Percentiles rank a stretch among this genome's conserved stretches.
These are phyloP conservation scores for Trogon surrucura DNA, from an alignment of 2,113 vertebrate species.

Conservation along the genomic window DNA sequence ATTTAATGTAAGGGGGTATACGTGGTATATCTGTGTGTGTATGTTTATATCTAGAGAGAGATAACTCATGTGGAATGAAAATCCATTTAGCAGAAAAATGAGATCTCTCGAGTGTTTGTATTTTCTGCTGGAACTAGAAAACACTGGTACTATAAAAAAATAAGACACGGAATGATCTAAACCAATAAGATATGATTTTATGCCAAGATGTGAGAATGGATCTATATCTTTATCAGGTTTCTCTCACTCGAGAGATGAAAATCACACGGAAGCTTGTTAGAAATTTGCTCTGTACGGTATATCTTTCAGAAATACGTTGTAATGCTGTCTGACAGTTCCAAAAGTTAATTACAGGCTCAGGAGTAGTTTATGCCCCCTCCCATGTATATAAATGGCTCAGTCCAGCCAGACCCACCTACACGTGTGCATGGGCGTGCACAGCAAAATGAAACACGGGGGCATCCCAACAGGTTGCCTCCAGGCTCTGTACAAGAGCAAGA, in stretches of 20 bases:
- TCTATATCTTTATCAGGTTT: slow-evolving; percentile 76
- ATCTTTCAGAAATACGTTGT: slow-evolving; percentile 68
- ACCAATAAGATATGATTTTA: slow-evolving; percentile 74
- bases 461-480: neutral
- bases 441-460: neutral
- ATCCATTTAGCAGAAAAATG: slow-evolving; percentile 73
- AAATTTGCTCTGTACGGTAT: slow-evolving; percentile 44
- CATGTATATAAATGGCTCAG: neutral
- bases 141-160: slow-evolving; percentile 61
- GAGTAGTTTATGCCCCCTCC: neutral
- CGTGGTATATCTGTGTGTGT: slow-evolving; percentile 47
- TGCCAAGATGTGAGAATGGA: slow-evolving; percentile 68
- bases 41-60: slow-evolving; percentile 59
- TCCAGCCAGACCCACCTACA: neutral
- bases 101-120: slow-evolving; percentile 66
- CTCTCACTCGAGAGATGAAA: slow-evolving; percentile 69
- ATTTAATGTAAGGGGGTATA: slow-evolving; percentile 58
- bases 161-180: slow-evolving; percentile 62
- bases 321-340: slow-evolving; percentile 60
- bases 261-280: slow-evolving; percentile 72
- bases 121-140: slow-evolving; percentile 70
- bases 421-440: fast-evolving
- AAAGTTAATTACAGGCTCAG: slow-evolving; percentile 55
- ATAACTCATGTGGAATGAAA: slow-evolving; percentile 65
- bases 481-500: neutral